A percentile compares a stretch with the other conserved stretches of the same genome.
Evolutionary conservation across 2,888 invertebrate genomes (phyloP).

Genomic region (Rotaria socialis): DNA sequence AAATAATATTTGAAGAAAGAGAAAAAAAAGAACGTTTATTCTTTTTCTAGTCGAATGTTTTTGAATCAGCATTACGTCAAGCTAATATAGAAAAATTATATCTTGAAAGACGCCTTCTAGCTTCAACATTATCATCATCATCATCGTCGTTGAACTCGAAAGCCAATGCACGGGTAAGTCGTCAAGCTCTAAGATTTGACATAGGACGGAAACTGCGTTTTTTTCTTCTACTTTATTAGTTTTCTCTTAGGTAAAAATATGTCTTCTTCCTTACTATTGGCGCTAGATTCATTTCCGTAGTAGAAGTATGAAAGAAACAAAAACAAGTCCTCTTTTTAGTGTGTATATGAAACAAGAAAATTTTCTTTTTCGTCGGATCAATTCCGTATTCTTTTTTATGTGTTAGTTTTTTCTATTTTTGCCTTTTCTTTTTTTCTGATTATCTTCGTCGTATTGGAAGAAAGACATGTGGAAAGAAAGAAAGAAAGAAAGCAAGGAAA

Average conservation of each 20-base stretch:
- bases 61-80: background rate
- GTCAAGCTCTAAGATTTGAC: background rate
- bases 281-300: background rate
- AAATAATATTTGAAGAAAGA: too few species aligned
- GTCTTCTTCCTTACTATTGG: background rate
- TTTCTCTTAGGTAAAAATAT: background rate
- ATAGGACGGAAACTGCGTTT: background rate
- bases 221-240: background rate
- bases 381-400: background rate
- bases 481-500: background rate
- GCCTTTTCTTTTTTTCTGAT: background rate
- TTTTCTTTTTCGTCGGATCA: background rate
- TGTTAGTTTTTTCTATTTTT: background rate
- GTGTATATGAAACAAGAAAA: background rate
- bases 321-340: background rate
- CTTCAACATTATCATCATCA: background rate
- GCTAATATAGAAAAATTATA: background rate
- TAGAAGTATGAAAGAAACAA: background rate
- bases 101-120: background rate
- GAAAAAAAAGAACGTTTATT: background rate
- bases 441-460: background rate
- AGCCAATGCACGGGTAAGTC: background rate
- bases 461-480: constrained; percentile 8
- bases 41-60: background rate
- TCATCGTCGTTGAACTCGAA: background rate